phyloP scores from a whole-genome alignment of 2,113 vertebrate genomes.

The Callipepla squamata region DNA sequence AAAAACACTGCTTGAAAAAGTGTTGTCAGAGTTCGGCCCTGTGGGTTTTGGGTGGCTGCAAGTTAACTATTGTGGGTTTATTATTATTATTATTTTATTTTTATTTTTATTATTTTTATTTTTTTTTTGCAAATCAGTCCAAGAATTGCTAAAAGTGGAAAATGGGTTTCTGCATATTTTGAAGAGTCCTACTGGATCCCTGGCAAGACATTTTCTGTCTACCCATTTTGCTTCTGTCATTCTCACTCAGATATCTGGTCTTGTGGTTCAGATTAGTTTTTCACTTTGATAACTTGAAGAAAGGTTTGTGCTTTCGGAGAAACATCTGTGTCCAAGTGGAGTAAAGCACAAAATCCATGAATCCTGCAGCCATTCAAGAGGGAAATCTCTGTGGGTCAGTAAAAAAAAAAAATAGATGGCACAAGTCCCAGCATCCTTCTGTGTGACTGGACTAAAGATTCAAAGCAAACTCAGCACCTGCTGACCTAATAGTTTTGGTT shows the following conservation, averaged over 20 bases:
- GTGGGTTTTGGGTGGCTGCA: slow-evolving; percentile 3
- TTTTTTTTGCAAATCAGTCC: not conserved
- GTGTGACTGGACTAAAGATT: not conserved
- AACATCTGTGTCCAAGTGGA: not conserved
- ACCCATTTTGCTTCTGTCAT: not conserved
- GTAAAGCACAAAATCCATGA: not conserved
- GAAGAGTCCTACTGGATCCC: not conserved
- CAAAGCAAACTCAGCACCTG: not conserved
- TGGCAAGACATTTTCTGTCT: not conserved
- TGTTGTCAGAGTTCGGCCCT: not conserved
- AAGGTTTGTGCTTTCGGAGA: not conserved
- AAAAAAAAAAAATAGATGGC: slow-evolving; percentile 1
- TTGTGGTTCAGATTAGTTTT: not conserved
- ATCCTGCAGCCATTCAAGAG: not conserved
- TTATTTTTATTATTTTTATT: not conserved
- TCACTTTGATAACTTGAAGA: not conserved
- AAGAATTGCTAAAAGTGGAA: not conserved
- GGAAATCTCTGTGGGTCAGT: not conserved
- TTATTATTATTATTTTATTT: too few relatives aligned
- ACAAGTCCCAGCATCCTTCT: not conserved
- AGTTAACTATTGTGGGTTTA: not conserved
- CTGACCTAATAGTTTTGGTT: not conserved
- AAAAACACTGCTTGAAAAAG: not conserved
- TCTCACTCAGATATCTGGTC: not conserved
- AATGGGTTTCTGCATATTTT: not conserved